Percentiles rank a stretch among this genome's conserved stretches.
Evolutionary conservation across 2,888 invertebrate species (phyloP).

Genomic region (Rhingia rostrata): DNA sequence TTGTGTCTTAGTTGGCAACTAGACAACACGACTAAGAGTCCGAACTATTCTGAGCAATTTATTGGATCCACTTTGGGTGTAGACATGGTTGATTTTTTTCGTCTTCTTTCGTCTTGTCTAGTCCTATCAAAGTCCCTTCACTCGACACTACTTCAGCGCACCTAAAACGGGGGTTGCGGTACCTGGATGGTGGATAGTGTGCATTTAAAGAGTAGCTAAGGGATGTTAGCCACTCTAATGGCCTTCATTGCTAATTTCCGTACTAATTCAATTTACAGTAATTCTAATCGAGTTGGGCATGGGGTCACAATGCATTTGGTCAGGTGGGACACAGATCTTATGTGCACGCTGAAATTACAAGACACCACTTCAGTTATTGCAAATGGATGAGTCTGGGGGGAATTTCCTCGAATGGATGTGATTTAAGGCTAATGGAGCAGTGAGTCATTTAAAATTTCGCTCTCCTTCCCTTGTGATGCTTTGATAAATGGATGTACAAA

Average conservation of each 20-base stretch:
- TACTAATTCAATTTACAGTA: constrained; percentile 64
- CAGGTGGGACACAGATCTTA: constrained; percentile 23
- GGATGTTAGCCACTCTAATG: constrained; percentile 38
- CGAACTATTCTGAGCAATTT: constrained; percentile 50
- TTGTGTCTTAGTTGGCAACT: constrained; percentile 68
- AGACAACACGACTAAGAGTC: constrained; percentile 54
- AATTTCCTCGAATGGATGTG: constrained; percentile 5
- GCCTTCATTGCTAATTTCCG: constrained; percentile 51
- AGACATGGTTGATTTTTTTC: constrained; percentile 30
- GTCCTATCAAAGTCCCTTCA: too few species aligned
- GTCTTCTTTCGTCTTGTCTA: background rate
- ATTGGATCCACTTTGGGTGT: constrained; percentile 59
- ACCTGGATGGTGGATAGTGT: constrained; percentile 1
- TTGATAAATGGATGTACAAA: too few species aligned
- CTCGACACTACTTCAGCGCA: background rate
- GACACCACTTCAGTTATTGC: constrained; percentile 19
- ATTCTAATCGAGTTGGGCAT: constrained; percentile 36
- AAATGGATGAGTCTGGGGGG: constrained; percentile 31
- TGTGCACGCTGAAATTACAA: background rate
- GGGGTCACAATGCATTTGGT: background rate
- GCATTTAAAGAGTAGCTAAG: constrained; percentile 42
- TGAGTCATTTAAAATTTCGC: too few species aligned
- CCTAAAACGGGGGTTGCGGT: too few species aligned
- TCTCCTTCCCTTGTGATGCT: too few species aligned
- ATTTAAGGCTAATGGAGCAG: background rate